Conservation (phyloP, 2,797 vertebrate genomes). For the Bovichtus diacanthus region DNA sequence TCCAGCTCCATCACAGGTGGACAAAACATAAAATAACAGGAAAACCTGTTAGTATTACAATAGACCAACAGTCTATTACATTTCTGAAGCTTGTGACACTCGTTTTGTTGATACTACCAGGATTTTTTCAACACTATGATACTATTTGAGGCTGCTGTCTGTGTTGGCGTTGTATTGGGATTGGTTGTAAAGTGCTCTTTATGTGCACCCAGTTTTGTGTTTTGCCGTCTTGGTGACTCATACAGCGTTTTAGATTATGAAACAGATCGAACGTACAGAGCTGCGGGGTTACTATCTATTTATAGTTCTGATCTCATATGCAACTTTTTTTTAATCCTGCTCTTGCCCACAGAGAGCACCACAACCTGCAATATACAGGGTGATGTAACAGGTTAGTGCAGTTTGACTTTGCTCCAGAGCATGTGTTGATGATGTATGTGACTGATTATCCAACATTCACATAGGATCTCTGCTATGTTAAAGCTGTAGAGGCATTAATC, state of each 20-base stretch:
- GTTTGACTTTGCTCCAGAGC: constrained; percentile 43
- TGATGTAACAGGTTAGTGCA: constrained; percentile 74
- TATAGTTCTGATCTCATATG: constrained; percentile 77
- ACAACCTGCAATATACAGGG: constrained; percentile 39
- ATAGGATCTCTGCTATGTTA: constrained; percentile 50
- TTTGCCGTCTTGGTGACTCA: constrained; percentile 67
- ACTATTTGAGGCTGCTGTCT: background rate
- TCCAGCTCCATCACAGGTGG: background rate
- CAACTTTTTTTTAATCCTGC: constrained; percentile 79
- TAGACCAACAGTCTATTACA: background rate
- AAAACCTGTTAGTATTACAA: background rate
- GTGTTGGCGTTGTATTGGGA: background rate
- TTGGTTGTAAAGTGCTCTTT: constrained; percentile 16
- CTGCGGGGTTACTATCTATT: constrained; percentile 71
- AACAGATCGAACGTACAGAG: constrained; percentile 72
- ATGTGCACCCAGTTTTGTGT: constrained; percentile 30
- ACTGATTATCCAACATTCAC: constrained; percentile 59
- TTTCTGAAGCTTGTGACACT: background rate
- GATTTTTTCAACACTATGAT: background rate
- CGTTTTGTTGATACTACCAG: background rate
- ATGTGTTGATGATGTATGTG: constrained; percentile 61
- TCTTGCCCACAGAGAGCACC: constrained; percentile 61
- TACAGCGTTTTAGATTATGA: constrained; percentile 72
- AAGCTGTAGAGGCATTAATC: constrained; percentile 55
- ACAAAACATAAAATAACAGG: background rate